Conservation (phyloP, 2,797 vertebrate species). For the Sebastolobus alascanus region DNA sequence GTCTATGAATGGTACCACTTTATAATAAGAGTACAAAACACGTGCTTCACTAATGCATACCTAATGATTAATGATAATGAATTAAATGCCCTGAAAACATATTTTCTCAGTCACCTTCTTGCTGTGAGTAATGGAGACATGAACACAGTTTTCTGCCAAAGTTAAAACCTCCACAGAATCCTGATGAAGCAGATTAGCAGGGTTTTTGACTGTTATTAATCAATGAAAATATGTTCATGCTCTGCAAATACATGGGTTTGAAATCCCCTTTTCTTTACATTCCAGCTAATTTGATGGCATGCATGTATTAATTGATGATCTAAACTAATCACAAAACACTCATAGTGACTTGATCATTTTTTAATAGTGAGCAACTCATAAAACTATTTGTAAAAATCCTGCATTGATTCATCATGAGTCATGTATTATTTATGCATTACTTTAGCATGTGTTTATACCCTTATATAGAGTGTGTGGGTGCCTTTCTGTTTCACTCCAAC, state of each 20-base stretch:
- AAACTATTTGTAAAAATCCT: background rate
- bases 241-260: background rate
- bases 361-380: too few relatives aligned
- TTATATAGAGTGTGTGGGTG: conserved; percentile 26
- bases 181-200: background rate
- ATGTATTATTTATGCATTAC: background rate
- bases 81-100: background rate
- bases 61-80: background rate
- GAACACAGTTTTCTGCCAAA: background rate
- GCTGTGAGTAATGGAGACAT: background rate
- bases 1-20: background rate
- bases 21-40: background rate
- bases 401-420: background rate
- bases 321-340: background rate
- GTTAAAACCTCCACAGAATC: background rate
- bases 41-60: background rate
- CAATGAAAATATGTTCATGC: background rate
- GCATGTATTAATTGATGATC: background rate
- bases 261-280: background rate
- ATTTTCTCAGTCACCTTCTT: background rate
- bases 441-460: background rate
- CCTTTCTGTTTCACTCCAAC: conserved; percentile 23
- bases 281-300: background rate
- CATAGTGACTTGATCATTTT: background rate
- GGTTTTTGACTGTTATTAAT: background rate